phyloP scores from a whole-genome alignment of 2,797 vertebrate genomes.

The Rhynchotus rufescens region DNA sequence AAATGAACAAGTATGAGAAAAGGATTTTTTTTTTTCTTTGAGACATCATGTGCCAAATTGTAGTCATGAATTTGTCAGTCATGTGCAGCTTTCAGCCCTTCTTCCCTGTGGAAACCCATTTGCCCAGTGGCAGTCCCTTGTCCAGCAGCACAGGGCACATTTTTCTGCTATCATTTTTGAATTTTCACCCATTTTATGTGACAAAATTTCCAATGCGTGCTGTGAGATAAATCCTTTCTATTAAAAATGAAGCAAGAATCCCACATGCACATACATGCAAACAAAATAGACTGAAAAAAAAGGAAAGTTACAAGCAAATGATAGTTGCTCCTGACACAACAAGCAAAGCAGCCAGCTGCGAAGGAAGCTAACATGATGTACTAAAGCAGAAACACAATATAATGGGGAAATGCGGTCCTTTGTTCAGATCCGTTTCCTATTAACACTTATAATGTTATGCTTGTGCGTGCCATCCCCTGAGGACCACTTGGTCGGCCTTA shows the following conservation, averaged over 20 bases:
- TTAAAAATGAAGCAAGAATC: slow-evolving; percentile 27
- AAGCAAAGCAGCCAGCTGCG: slow-evolving; percentile 74
- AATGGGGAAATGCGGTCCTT: slow-evolving; percentile 77
- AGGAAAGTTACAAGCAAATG: slow-evolving; percentile 55
- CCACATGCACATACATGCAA: neutral
- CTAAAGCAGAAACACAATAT: slow-evolving; percentile 78
- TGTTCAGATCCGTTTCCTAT: slow-evolving; percentile 82
- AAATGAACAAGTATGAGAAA: neutral
- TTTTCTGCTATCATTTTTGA: neutral
- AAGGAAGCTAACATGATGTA: slow-evolving; percentile 79
- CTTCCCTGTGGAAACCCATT: accelerated
- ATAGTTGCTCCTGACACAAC: slow-evolving; percentile 63
- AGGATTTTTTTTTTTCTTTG: neutral
- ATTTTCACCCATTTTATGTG: neutral
- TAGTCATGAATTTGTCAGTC: neutral
- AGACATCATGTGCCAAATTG: neutral
- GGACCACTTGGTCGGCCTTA: slow-evolving; percentile 71
- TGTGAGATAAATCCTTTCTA: slow-evolving; percentile 26
- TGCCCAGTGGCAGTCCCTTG: accelerated
- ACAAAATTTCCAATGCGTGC: neutral
- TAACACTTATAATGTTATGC: slow-evolving; percentile 76
- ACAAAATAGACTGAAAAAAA: slow-evolving; percentile 52
- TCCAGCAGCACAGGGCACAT: neutral
- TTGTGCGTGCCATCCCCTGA: slow-evolving; percentile 70
- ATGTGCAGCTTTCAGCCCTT: neutral